Evolutionary conservation across 2,888 invertebrate species (phyloP).

Genomic region (Metopia argyrocephala): DNA sequence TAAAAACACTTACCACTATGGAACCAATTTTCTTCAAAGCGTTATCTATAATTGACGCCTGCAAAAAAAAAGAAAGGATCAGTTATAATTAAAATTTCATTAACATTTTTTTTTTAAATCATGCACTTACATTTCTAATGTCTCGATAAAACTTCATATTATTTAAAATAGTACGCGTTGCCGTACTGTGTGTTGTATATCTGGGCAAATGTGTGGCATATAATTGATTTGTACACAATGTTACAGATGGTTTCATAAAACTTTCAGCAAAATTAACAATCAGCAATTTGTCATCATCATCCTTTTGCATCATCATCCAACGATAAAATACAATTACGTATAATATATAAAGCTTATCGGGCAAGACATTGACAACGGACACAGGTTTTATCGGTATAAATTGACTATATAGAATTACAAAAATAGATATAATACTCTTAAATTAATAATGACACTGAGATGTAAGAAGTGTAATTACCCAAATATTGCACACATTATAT

Average conservation of each 20-base stretch:
- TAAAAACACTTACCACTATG: conserved; percentile 56
- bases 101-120: neutral
- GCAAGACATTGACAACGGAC: conserved; percentile 64
- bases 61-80: conserved; percentile 17
- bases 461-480: conserved; percentile 62
- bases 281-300: conserved; percentile 63
- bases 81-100: neutral
- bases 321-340: conserved; percentile 72
- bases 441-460: too few species aligned
- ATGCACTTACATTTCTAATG: conserved; percentile 65
- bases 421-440: neutral
- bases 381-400: conserved; percentile 45
- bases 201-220: conserved; percentile 69
- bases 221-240: conserved; percentile 65
- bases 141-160: conserved; percentile 66
- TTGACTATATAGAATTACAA: conserved; percentile 23
- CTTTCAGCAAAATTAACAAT: conserved; percentile 69
- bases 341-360: conserved; percentile 71
- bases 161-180: conserved; percentile 69
- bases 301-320: conserved; percentile 69
- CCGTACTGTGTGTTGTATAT: conserved; percentile 64
- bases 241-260: conserved; percentile 70
- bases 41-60: conserved; percentile 61
- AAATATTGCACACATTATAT: conserved; percentile 69
- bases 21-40: conserved; percentile 34